phyloP scores from a whole-genome alignment of 1,140 invertebrate species.

The Arion vulgaris region DNA sequence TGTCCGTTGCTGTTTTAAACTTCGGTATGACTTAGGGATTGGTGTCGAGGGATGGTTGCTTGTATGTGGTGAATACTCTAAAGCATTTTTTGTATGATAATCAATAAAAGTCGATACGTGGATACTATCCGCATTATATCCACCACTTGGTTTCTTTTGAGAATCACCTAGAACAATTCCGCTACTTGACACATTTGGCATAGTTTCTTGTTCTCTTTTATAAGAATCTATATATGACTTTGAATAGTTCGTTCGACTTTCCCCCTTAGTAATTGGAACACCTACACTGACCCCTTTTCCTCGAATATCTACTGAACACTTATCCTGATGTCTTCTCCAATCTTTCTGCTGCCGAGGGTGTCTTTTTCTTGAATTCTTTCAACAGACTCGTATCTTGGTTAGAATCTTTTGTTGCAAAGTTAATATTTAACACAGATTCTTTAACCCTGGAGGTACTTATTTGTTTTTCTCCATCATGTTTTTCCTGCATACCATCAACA shows the following conservation, averaged over 20 bases:
- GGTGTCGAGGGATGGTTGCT: not conserved
- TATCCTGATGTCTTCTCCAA: not conserved
- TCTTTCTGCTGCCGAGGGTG: not conserved
- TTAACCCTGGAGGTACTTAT: conserved; percentile 38
- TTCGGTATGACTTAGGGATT: not conserved
- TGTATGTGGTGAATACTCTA: conserved; percentile 35
- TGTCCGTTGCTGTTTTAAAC: not conserved
- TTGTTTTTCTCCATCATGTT: not conserved
- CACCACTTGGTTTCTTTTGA: conserved; percentile 14
- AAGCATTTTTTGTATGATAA: conserved; percentile 53
- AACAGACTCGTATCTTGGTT: conserved; percentile 10
- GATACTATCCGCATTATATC: conserved; percentile 45
- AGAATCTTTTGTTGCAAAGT: conserved; percentile 43
- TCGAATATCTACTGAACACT: not conserved
- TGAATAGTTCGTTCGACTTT: conserved; percentile 3
- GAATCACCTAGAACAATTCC: not conserved
- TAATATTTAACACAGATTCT: conserved; percentile 48
- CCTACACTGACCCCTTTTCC: not conserved
- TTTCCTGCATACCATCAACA: not conserved
- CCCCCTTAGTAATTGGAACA: not conserved
- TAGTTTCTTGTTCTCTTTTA: conserved; percentile 2
- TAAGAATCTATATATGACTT: conserved; percentile 4
- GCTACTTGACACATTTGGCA: not conserved
- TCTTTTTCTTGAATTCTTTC: conserved; percentile 24
- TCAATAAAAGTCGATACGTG: conserved; percentile 59